Evolutionary conservation across 2,113 vertebrate species (phyloP).

Genomic region (Gobius niger): DNA sequence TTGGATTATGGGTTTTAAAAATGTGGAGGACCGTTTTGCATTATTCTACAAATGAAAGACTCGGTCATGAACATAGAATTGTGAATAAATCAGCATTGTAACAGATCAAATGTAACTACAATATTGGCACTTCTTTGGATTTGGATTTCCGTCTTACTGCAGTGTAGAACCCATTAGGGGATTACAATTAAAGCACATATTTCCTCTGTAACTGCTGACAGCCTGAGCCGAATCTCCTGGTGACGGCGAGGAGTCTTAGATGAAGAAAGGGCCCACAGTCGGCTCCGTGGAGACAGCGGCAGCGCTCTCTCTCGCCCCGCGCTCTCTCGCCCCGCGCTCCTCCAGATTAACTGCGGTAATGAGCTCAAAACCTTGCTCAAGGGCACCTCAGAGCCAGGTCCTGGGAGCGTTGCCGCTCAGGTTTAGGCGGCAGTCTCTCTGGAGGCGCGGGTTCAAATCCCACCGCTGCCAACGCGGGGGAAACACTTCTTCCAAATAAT

Average conservation of each 20-base stretch:
- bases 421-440: too few species aligned
- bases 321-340: too few species aligned
- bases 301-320: neutral
- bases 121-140: neutral
- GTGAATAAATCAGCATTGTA: too few species aligned
- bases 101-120: too few species aligned
- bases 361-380: conserved; percentile 8
- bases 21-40: too few species aligned
- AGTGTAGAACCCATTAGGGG: neutral
- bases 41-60: too few species aligned
- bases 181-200: neutral
- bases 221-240: neutral
- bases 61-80: too few species aligned
- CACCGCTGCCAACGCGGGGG: neutral
- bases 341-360: neutral
- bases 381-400: conserved; percentile 6
- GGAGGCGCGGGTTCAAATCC: too few species aligned
- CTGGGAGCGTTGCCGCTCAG: neutral
- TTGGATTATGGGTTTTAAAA: too few species aligned
- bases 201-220: neutral
- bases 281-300: neutral
- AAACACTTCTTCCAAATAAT: neutral
- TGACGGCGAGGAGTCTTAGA: neutral
- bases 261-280: neutral
- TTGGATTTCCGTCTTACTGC: neutral